Evolutionary conservation across 1,140 invertebrate species (phyloP), one percentile per base, ranked within the genome.

Genomic region (Lithobius niger): DNA sequence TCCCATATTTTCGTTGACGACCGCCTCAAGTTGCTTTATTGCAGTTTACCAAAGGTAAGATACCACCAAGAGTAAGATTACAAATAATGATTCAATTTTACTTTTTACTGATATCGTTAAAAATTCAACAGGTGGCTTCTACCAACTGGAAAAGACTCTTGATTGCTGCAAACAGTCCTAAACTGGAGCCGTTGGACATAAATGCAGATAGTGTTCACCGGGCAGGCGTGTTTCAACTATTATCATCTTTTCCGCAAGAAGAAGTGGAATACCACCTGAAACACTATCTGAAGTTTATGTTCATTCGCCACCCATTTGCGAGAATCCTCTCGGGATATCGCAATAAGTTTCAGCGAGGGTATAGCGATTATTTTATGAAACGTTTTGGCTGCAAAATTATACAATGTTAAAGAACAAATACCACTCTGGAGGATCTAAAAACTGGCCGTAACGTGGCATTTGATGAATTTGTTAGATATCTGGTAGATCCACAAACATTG

Each of bases 61-160:
- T 19, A 4, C n/a, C n/a, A n/a, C n/a, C n/a, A n/a, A n/a, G n/a
- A n/a, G n/a, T n/a, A n/a, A n/a, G n/a, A n/a, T n/a, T n/a, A n/a
- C n/a, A n/a, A n/a, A n/a, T n/a, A n/a, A n/a, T n/a, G n/a, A n/a
- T n/a, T n/a, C n/a, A n/a, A n/a, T n/a, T n/a, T n/a, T n/a, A n/a
- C n/a, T n/a, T n/a, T n/a, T n/a, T n/a, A n/a, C n/a, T n/a, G n/a
- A n/a, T n/a, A n/a, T n/a, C n/a, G n/a, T n/a, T n/a, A n/a, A n/a
- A n/a, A n/a, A n/a, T n/a, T n/a, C n/a, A n/a, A n/a, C n/a, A 89
- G 86, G 88, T 94, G 27, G 91, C 90, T n/a, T 94, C 88, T 68
- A 95, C 90, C 16, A 95, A 95, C 69, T 93, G 89, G 87, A 93
- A 94, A 67, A 76, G 90, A 54, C 78, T 93, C 25, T 71, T 95